Percentiles rank a stretch among this genome's conserved stretches.
Evolutionary conservation across 1,140 invertebrate species (phyloP).

Genomic region (Lucilia sericata): DNA sequence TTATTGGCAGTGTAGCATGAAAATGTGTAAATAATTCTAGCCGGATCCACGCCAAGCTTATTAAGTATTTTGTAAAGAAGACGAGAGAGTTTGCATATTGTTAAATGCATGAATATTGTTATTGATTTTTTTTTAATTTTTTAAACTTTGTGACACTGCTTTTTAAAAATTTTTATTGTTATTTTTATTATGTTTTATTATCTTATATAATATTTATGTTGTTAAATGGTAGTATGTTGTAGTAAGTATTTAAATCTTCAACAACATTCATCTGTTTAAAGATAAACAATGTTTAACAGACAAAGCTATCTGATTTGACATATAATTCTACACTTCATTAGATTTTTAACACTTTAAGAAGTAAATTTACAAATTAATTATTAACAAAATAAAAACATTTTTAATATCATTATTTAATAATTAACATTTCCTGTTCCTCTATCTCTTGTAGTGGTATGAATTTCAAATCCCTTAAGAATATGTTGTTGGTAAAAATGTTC

Average conservation of each 20-base stretch:
- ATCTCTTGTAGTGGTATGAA: too few relatives aligned
- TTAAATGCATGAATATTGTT: not conserved
- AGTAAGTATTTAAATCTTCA: not conserved
- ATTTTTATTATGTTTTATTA: not conserved
- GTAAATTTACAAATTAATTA: not conserved
- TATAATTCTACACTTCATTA: not conserved
- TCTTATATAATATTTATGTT: too few relatives aligned
- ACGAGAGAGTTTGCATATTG: not conserved
- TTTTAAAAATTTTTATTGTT: not conserved
- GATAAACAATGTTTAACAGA: conserved; percentile 7
- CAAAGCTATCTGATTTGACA: not conserved
- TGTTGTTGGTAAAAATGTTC: too few relatives aligned
- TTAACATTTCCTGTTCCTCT: too few relatives aligned
- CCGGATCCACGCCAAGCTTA: not conserved
- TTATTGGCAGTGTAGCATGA: not conserved
- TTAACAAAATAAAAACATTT: too few relatives aligned
- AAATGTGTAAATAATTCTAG: not conserved
- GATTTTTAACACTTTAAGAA: not conserved
- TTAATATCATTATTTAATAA: too few relatives aligned
- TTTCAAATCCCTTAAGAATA: too few relatives aligned
- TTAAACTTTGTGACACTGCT: not conserved
- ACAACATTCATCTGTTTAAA: conserved; percentile 4
- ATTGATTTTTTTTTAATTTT: not conserved
- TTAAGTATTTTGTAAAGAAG: not conserved
- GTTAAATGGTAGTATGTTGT: too few relatives aligned